Percentiles rank a stretch among this genome's conserved stretches.
Conservation (phyloP, 2,888 invertebrate species). For the Drosophila lacicola region DNA sequence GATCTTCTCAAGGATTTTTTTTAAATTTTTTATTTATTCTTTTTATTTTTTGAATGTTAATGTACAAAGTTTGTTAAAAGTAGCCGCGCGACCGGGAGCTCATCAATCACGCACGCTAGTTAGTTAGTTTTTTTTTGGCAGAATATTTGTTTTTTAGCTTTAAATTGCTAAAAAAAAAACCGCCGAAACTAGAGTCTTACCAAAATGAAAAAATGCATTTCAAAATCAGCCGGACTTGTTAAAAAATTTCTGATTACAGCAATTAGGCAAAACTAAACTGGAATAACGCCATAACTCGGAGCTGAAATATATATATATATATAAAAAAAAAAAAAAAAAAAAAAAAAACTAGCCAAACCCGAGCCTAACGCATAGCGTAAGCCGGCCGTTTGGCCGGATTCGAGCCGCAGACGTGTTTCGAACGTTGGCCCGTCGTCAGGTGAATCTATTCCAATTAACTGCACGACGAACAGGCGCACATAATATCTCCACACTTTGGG, state of each 20-base stretch:
- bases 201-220: not conserved
- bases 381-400: slow-evolving; percentile 14
- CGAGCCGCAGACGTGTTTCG: slow-evolving; percentile 60
- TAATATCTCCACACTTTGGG: slow-evolving; percentile 2
- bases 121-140: not conserved
- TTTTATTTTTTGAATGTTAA: slow-evolving; percentile 12
- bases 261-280: slow-evolving; percentile 26
- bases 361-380: slow-evolving; percentile 18
- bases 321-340: slow-evolving; percentile 8
- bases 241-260: slow-evolving; percentile 7
- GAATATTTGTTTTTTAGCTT: too few relatives aligned
- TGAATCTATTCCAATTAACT: slow-evolving; percentile 41
- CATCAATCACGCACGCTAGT: slow-evolving; percentile 21
- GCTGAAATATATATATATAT: not conserved
- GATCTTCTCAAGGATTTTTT: not conserved
- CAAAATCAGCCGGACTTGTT: not conserved
- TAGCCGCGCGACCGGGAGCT: not conserved
- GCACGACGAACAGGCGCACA: slow-evolving; percentile 6
- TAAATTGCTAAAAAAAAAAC: not conserved
- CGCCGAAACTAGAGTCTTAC: slow-evolving; percentile 3
- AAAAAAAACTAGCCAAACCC: slow-evolving; percentile 25
- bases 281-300: slow-evolving; percentile 2
- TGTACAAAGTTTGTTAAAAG: slow-evolving; percentile 13
- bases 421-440: slow-evolving; percentile 51
- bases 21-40: not conserved